These are phyloP conservation scores for Numenius phaeopus DNA, from an alignment of 2,797 vertebrate genomes.

Conservation along the genomic window DNA sequence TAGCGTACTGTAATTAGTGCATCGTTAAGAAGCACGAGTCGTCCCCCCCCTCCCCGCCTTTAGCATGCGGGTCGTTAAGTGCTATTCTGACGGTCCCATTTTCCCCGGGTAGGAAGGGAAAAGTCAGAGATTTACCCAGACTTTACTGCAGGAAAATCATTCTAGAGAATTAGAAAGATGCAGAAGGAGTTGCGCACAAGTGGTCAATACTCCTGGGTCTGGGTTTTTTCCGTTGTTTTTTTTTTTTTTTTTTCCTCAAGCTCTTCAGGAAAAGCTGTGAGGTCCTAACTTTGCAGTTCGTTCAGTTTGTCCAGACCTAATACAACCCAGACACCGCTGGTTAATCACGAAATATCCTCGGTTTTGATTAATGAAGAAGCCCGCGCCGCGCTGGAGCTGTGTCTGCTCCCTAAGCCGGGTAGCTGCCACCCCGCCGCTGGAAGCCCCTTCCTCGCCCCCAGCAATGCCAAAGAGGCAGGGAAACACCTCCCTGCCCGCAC, in stretches of 20 bases:
- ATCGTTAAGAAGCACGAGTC: background rate
- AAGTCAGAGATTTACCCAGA: rapidly evolving
- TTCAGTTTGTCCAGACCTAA: background rate
- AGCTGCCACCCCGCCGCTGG: background rate
- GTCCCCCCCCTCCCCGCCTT: background rate
- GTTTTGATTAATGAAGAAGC: background rate
- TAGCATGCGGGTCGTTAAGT: rapidly evolving
- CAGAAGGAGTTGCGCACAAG: background rate
- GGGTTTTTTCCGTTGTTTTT: rapidly evolving
- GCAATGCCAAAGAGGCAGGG: background rate
- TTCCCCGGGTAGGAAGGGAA: background rate
- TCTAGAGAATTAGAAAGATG: rapidly evolving
- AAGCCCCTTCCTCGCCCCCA: background rate
- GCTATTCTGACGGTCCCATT: background rate
- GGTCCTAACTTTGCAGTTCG: background rate
- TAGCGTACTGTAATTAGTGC: background rate
- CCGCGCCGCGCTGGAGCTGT: background rate
- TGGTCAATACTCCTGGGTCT: background rate
- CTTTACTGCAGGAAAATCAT: rapidly evolving
- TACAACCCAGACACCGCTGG: background rate
- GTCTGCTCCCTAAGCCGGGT: background rate
- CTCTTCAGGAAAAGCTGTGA: background rate
- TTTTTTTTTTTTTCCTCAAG: rapidly evolving
- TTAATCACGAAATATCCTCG: background rate
- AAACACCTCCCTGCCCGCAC: background rate